Base-by-base conservation (phyloP, 2,113 vertebrate species). In the Mus pahari region DNA sequence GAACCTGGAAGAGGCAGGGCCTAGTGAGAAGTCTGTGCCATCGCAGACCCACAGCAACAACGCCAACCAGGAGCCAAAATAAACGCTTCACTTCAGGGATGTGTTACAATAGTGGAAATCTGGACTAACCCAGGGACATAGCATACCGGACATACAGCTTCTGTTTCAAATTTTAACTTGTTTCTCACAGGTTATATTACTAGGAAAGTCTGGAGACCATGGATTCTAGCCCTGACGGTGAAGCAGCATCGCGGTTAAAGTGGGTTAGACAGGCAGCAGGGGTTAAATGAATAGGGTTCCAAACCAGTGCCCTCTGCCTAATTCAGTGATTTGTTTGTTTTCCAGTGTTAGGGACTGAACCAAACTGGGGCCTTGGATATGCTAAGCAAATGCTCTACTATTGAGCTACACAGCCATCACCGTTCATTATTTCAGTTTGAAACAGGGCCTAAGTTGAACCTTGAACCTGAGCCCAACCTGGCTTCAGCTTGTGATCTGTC, bases 131-230 rank as follows among this genome's bases (percentile, higher is more conserved):
- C 36, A 89, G 58, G 55, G 90, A 81, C 39, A 84, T 92, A 81
- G 42, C 77, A 82, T 88, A 92, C 39, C 75, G 73, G 81, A 19
- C 70, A 96, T 48, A 92, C 11, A 88, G 45, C 95, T 53, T 90
- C 60, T 84, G 50, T 33, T 96, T 96, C 53, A 95, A 93, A 73
- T 95, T 71, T 60, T 87, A 82, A 96, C 26, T 94, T 89, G 53
- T 74, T 93, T 55, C 66, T 96, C n/a, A 73, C 66, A 78, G 70
- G 75, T 48, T 78, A 39, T 78, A 42, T 89, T 71, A 45, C 87
- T 74, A 90, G 92, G 93, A 86, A 95, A 93, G 60, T 66, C n/a
- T 36, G 79, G 48, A 24, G 48, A 16, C 53, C 94, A 4, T 91
- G 58, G 92, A 62, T 89, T 42, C 73, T 94, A 92, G 79, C 39